Percentiles rank a stretch among this genome's conserved stretches.
These are phyloP conservation scores for Gambusia yucatana DNA, from an alignment of 2,797 vertebrate genomes.

Conservation along the genomic window DNA sequence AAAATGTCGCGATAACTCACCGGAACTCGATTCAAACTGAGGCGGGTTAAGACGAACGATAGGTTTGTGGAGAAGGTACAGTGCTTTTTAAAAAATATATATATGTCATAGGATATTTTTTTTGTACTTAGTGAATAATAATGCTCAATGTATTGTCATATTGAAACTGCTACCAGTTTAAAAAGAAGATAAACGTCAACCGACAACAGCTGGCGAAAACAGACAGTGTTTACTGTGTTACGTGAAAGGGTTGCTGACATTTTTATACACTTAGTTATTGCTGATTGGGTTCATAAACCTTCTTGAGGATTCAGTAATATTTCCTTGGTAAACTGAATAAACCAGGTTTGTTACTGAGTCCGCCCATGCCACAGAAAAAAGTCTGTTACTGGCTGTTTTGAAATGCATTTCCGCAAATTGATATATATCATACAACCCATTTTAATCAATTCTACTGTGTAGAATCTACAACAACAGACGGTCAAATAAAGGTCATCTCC, in stretches of 20 bases:
- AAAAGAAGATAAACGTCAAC: neutral
- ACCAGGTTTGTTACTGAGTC: neutral
- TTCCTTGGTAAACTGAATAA: neutral
- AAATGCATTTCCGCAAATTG: neutral
- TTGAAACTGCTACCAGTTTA: neutral
- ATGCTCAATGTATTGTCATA: neutral
- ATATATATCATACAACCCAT: neutral
- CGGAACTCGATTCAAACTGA: conserved; percentile 28
- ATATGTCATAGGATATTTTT: neutral
- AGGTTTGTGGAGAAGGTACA: neutral
- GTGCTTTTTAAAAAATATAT: neutral
- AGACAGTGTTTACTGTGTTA: neutral
- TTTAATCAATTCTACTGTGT: neutral
- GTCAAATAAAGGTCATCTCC: neutral
- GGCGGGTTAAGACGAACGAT: conserved; percentile 18
- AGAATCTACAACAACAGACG: neutral
- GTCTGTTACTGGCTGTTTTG: neutral
- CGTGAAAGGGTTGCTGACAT: neutral
- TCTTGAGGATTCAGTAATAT: neutral
- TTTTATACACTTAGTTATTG: neutral
- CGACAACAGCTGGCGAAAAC: neutral
- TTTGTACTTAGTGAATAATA: neutral
- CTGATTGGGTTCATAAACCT: neutral
- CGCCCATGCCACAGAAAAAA: neutral
- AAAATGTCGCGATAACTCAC: conserved; percentile 29